Percentiles rank a stretch among this genome's conserved stretches.
Evolutionary conservation across 1,140 invertebrate species (phyloP).

Genomic region (Dryas iulia): DNA sequence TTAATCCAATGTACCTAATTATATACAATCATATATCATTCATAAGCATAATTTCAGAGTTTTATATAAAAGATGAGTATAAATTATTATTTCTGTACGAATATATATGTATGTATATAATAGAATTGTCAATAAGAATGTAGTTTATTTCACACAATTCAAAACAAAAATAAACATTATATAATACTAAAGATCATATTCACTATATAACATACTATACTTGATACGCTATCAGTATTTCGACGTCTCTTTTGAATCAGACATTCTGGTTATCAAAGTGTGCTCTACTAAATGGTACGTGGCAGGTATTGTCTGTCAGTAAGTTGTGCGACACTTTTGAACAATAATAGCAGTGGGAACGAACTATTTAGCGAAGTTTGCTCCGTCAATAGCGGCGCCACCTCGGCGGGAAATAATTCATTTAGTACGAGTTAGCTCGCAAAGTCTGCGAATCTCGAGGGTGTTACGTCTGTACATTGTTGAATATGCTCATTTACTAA

Average conservation of each 20-base stretch:
- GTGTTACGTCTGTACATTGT: constrained; percentile 35
- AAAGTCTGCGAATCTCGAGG: constrained; percentile 46
- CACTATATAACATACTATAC: no score
- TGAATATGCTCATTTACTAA: constrained; percentile 35
- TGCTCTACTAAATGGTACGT: constrained; percentile 31
- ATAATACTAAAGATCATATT: no score
- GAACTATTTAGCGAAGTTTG: constrained; percentile 76
- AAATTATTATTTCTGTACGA: no score
- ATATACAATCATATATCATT: no score
- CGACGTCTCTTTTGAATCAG: neutral
- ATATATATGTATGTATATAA: no score
- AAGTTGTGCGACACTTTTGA: constrained; percentile 65
- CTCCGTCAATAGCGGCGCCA: constrained; percentile 71
- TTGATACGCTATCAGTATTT: constrained; percentile 1
- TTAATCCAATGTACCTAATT: no score
- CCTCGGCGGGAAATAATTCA: constrained; percentile 71
- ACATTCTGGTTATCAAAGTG: neutral
- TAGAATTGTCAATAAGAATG: no score
- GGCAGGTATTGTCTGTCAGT: constrained; percentile 54
- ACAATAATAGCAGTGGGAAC: constrained; percentile 73
- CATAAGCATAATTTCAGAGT: no score
- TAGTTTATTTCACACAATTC: no score
- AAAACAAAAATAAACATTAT: no score
- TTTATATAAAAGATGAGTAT: no score
- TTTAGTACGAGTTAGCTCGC: constrained; percentile 66